Base-by-base conservation (phyloP, 1,140 invertebrate species). In the Lerema accius region DNA sequence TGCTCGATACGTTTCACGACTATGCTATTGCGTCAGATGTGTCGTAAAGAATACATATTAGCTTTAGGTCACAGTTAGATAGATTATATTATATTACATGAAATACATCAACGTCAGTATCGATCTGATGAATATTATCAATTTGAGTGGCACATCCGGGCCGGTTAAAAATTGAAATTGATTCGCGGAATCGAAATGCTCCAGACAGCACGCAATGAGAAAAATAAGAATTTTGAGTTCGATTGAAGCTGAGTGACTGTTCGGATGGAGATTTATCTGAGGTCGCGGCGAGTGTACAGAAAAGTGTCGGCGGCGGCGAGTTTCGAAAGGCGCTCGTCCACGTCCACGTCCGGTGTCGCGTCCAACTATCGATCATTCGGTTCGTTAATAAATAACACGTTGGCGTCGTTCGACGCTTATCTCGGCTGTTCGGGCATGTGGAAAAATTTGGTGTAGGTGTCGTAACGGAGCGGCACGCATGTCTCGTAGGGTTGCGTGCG, bases 321-420 rank as follows among this genome's bases (percentile, higher is more conserved):
- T 89, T 89, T 89, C 84, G 84, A 89, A 89, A 89, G 86, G 80
- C 80, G 76, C 76, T 76, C 80, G 76, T 79, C 78, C 78, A 77
- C 73, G 80, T 80, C 84, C 76, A 81, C 76, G 86, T 86, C 85
- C 85, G 85, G 84, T 82, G 85, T 83, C 84, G 87, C 87, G 86
- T 83, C 80, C 84, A 81, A 80, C 87, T 86, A 90, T 90, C 87
- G 86, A 90, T 90, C 87, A 90, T 89, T 90, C 86, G 84, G 83
- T 90, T 90, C 87, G 87, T 89, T 90, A 89, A 90, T 90, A 90
- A 87, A 90, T 87, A 88, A 90, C 84, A 90, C 82, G 87, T 84
- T 78, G 85, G 78, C 85, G 84, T 86, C 79, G 79, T 69, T 79
- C 78, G 84, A 76, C 70, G 83, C 87, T 88, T 90, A 90, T 90